A percentile compares a stretch with the other conserved stretches of the same genome.
Evolutionary conservation across 2,888 invertebrate genomes (phyloP).

Genomic region (Pandemis corylana): DNA sequence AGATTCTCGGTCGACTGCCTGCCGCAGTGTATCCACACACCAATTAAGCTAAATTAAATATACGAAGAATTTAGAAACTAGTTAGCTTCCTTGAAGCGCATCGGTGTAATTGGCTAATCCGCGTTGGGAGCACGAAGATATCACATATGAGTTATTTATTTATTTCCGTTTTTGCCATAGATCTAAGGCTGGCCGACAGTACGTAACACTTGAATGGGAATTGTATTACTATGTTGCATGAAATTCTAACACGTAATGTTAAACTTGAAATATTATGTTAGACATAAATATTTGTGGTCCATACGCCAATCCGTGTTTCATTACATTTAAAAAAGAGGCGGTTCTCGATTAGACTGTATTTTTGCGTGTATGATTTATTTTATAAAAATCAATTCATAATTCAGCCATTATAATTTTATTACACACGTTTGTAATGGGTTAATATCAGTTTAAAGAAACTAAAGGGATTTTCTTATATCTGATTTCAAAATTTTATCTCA

Average conservation of each 20-base stretch:
- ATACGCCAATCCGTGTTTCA: too few species aligned
- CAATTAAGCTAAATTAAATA: conserved; percentile 84
- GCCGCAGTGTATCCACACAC: conserved; percentile 76
- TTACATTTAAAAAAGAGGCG: too few species aligned
- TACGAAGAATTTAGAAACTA: conserved; percentile 85
- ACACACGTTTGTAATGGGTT: too few species aligned
- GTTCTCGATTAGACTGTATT: too few species aligned
- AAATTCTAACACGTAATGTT: not conserved
- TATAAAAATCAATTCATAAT: too few species aligned
- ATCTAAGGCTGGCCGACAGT: conserved; percentile 46
- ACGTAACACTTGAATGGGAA: conserved; percentile 60
- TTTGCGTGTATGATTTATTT: too few species aligned
- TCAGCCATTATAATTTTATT: too few species aligned
- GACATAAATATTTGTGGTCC: too few species aligned
- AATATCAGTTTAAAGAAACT: too few species aligned
- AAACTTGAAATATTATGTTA: too few species aligned
- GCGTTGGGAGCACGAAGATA: conserved; percentile 75
- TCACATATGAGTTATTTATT: conserved; percentile 78
- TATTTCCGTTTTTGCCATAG: conserved; percentile 66
- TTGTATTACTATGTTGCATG: not conserved
- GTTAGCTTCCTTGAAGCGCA: conserved; percentile 84
- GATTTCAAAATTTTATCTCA: too few species aligned
- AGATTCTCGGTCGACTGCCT: conserved; percentile 81
- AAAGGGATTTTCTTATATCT: too few species aligned
- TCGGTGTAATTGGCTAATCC: conserved; percentile 81